These are phyloP conservation scores for Drosophila helvetica DNA, from an alignment of 2,888 invertebrate species.

Conservation along the genomic window DNA sequence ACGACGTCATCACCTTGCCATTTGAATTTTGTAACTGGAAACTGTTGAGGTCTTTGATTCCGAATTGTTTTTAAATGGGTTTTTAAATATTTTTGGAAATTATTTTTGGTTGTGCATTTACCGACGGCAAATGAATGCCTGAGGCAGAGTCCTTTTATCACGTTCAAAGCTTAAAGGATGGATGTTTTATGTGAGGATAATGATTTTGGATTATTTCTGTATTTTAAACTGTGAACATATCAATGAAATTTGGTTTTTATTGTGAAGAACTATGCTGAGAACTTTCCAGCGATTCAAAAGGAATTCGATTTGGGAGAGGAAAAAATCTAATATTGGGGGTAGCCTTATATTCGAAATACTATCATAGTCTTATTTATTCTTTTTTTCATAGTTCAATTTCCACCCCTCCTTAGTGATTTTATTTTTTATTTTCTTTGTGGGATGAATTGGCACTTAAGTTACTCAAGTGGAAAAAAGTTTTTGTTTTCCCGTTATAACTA, in stretches of 20 bases:
- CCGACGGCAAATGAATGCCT: not conserved
- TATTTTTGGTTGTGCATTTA: not conserved
- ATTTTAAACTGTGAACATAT: not conserved
- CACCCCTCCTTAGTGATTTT: conserved; percentile 4
- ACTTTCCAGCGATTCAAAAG: too few relatives aligned
- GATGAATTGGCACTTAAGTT: conserved; percentile 81
- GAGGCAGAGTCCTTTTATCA: not conserved
- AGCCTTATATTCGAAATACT: not conserved
- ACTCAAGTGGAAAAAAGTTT: conserved; percentile 81
- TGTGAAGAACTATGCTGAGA: too few relatives aligned
- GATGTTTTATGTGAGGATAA: not conserved
- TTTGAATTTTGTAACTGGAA: not conserved
- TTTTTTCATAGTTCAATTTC: conserved; percentile 31
- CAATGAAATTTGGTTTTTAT: not conserved
- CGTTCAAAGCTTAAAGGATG: not conserved
- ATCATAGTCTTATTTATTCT: conserved; percentile 25
- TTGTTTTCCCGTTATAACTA: conserved; percentile 76
- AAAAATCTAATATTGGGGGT: not conserved
- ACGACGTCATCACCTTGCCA: not conserved
- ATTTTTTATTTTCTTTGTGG: conserved; percentile 37
- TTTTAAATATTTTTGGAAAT: not conserved
- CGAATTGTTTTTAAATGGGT: not conserved
- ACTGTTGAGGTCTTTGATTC: not conserved
- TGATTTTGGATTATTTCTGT: not conserved
- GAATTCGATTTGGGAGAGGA: not conserved